phyloP scores from a whole-genome alignment of 1,140 invertebrate genomes.

The Agraylea sexmaculata region DNA sequence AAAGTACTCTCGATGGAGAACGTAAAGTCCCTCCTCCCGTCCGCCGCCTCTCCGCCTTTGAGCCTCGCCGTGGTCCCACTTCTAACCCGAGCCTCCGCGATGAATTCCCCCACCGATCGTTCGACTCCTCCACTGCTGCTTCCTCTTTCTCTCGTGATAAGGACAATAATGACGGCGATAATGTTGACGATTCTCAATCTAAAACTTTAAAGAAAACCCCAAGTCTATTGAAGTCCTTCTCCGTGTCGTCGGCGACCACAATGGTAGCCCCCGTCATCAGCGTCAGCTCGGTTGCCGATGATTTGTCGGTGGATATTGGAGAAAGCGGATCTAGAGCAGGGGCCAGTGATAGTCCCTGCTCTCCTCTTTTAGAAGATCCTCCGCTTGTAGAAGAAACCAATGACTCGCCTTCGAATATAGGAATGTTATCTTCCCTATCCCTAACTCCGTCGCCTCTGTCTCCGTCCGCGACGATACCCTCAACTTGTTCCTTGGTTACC shows the following conservation, averaged over 20 bases:
- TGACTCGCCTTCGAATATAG: constrained; percentile 23
- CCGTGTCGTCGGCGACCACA: constrained; percentile 25
- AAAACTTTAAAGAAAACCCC: constrained; percentile 28
- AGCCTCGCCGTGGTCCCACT: constrained; percentile 33
- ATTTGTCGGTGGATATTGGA: constrained; percentile 31
- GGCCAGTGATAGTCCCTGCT: constrained; percentile 13
- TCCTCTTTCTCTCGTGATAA: constrained; percentile 27
- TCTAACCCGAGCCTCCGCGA: constrained; percentile 24
- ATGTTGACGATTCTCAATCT: constrained; percentile 15
- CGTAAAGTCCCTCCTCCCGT: constrained; percentile 34
- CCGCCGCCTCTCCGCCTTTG: constrained; percentile 33
- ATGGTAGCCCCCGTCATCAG: constrained; percentile 52
- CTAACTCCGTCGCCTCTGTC: constrained; percentile 26
- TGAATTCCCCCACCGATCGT: constrained; percentile 18
- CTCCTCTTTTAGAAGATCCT: constrained; percentile 20
- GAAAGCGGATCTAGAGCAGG: constrained; percentile 9
- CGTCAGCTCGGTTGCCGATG: constrained; percentile 56
- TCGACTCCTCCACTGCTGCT: constrained; percentile 21
- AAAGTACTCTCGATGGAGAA: constrained; percentile 47
- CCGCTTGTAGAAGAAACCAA: constrained; percentile 19
- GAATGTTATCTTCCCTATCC: constrained; percentile 24
- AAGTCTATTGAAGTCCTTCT: constrained; percentile 28
- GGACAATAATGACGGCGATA: constrained; percentile 25
- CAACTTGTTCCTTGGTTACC: neutral
- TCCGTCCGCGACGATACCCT: constrained; percentile 7